Evolutionary conservation across 2,113 vertebrate species (phyloP), one percentile per base, ranked within the genome.

Genomic region (Donacobius atricapilla): DNA sequence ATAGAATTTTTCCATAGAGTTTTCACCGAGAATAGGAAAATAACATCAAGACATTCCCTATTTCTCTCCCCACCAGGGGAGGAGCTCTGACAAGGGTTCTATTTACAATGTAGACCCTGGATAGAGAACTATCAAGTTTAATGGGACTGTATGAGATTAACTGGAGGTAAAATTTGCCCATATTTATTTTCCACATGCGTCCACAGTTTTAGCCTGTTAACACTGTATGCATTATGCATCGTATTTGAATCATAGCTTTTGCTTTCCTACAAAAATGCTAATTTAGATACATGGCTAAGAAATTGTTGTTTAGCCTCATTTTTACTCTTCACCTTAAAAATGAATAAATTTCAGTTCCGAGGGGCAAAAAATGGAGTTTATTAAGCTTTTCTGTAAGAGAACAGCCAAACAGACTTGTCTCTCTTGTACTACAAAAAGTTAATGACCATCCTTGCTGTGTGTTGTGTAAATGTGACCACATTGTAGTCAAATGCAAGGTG

Each of bases 181-280:
- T 73, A 39, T 88, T 73, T 51, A 40, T 89, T 93, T 93, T 89
- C 65, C 51, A 75, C 33, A 44, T 70, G 31, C 0, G 0, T 31
- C 17, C 31, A 48, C 16, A 28, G 4, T 57, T 77, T 76, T 14
- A 77, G 13, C 2, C 11, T 9, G 1, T 40, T 53, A 82, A 73
- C 0, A 0, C 17, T 37, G 17, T 8, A 15, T 37, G 27, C 0
- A 0, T 33, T 33, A 45, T 22, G 33, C 2, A 6, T 31, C 22
- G 17, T 33, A 27, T 45, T 45, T 53, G 57, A 0, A 0, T 37
- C 9, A 37, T 7, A 39, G 2, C 27, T 72, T 54, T 81, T 63
- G 14, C 13, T 86, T 84, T 76, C 33, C 17, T 47, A 35, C 18
- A 63, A 83, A 86, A 86, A 58, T 58, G 8, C 0, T 78, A n/a